A percentile compares a stretch with the other conserved stretches of the same genome.
These are phyloP conservation scores for Diacarnus erythraeanus DNA, from an alignment of 37 sponge, comb jelly and placozoan species.

Conservation along the genomic window DNA sequence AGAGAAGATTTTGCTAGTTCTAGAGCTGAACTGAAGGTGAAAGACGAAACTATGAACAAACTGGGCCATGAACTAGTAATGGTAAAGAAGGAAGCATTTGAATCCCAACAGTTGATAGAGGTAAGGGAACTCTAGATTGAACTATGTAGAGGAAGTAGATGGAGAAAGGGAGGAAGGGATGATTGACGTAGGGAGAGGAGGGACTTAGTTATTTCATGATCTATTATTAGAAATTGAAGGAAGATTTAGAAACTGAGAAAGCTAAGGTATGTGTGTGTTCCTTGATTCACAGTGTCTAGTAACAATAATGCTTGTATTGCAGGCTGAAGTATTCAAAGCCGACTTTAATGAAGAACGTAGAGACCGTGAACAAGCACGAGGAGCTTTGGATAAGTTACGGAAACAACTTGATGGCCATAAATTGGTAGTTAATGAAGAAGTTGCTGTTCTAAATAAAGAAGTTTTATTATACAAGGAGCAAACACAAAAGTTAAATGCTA, in stretches of 20 bases:
- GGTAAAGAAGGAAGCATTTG: no score
- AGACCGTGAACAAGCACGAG: not conserved
- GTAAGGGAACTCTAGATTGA: no score
- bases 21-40: not conserved
- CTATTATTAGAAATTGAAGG: not conserved
- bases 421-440: not conserved
- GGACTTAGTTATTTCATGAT: not conserved
- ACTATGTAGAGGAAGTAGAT: no score
- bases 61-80: no score
- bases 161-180: no score
- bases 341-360: constrained; percentile 5
- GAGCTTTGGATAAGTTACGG: not conserved
- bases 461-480: not conserved
- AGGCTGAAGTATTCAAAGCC: not conserved
- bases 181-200: no score
- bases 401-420: not conserved
- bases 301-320: no score
- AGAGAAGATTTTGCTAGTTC: not conserved
- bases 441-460: not conserved
- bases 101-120: no score
- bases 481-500: not conserved
- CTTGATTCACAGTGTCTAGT: no score
- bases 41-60: not conserved
- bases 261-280: no score
- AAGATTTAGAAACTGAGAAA: no score